A percentile compares a stretch with the other conserved stretches of the same genome.
These are phyloP conservation scores for Dicycla oo DNA, from an alignment of 2,888 invertebrate species.

Conservation along the genomic window DNA sequence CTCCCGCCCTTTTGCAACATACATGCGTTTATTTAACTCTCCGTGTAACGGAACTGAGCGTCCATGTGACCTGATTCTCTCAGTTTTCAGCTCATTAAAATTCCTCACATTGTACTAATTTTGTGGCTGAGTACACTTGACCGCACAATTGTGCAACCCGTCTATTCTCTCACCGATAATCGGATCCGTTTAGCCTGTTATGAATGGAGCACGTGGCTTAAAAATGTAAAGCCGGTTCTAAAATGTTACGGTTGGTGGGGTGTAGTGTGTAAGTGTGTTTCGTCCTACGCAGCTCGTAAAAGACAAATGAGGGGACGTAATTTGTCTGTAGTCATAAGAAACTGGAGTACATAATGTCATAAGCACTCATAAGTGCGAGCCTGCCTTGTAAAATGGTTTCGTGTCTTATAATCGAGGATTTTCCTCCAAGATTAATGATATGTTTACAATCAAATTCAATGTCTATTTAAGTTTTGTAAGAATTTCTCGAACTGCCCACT, in stretches of 20 bases:
- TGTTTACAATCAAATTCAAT: conserved; percentile 1
- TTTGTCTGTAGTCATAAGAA: not conserved
- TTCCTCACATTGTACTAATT: conserved; percentile 62
- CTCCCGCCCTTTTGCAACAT: conserved; percentile 45
- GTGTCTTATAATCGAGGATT: not conserved
- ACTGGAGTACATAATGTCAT: not conserved
- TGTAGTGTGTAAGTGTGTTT: conserved; percentile 14
- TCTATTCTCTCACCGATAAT: conserved; percentile 29
- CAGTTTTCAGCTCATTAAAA: conserved; percentile 69
- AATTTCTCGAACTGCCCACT: conserved; percentile 15
- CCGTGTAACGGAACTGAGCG: conserved; percentile 50
- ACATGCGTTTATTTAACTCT: conserved; percentile 49
- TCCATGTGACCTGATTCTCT: conserved; percentile 64
- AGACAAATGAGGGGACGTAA: conserved; percentile 6
- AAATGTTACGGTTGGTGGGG: not conserved
- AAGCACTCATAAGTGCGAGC: not conserved
- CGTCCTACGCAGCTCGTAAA: conserved; percentile 23
- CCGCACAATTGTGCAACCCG: conserved; percentile 50
- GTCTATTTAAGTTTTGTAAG: conserved; percentile 2
- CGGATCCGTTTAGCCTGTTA: conserved; percentile 19
- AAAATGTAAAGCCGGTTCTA: not conserved
- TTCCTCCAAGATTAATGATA: not conserved
- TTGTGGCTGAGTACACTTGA: conserved; percentile 67
- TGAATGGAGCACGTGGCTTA: conserved; percentile 36
- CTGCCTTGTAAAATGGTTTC: not conserved